Base-by-base conservation (phyloP, 2,888 invertebrate species). In the Coenonympha arcania region DNA sequence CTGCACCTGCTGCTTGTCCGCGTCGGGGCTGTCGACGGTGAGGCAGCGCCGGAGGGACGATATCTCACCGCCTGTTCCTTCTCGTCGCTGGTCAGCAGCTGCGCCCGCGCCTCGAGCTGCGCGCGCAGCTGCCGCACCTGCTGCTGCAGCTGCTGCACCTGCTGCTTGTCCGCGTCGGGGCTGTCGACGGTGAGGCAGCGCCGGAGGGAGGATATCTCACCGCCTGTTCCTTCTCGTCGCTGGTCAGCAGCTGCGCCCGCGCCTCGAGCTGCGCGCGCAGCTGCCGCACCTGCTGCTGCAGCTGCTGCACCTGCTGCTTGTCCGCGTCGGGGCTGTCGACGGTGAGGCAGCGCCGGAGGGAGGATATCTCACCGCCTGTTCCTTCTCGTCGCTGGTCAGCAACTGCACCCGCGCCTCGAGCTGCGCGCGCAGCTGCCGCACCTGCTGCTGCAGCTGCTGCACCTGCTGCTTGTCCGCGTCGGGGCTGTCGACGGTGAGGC, bases 251-350 rank as follows among this genome's bases (percentile, higher is more conserved):
- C 79, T 78, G 30, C 26, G 18, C 6, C 41, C 46, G 30, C 36
- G 71, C 70, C 62, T 89, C 87, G 8, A 89, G 66, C 46, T 84
- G 81, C 8, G 76, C 58, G 57, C 71, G 49, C 88, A 84, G 61
- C 87, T 81, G 20, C 66, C 33, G 69, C 65, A 69, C 66, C 65
- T 81, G 81, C 0, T 73, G 64, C 59, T 56, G 61, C 28, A 71
- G 51, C 48, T 78, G 60, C 50, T 80, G 64, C 51, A 60, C 62
- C 31, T 73, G 0, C 49, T 42, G 8, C 75, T 68, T 19, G 74
- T 74, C 62, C 42, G 75, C 71, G 52, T 82, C 52, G 13, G 52
- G 49, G 22, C 41, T 49, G 15, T 75, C 69, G n/a, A 55, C 58
- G 54, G 30, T 19, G 18, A 73, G 53, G 18, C 72, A 69, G 3